These are phyloP conservation scores for Botia almorhae DNA, from an alignment of 2,797 vertebrate species.

Conservation along the genomic window DNA sequence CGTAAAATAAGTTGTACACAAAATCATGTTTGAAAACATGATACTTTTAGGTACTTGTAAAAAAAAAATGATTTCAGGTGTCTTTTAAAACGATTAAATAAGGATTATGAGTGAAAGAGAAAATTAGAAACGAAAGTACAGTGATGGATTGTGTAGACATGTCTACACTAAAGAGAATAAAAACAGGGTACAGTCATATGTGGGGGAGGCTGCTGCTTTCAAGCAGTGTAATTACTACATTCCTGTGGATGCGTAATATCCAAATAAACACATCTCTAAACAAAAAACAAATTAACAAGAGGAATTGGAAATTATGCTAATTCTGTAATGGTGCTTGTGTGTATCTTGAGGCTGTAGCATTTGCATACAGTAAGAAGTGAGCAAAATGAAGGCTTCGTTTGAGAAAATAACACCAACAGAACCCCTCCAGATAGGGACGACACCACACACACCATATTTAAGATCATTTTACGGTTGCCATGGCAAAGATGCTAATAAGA, in stretches of 20 bases:
- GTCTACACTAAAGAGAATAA: conserved; percentile 1
- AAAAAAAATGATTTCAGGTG: neutral
- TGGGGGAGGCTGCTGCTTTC: conserved; percentile 21
- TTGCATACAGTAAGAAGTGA: conserved; percentile 52
- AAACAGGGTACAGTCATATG: conserved; percentile 6
- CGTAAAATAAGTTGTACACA: too few relatives aligned
- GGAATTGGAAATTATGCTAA: conserved; percentile 76
- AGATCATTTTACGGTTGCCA: conserved; percentile 62
- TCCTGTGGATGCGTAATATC: conserved; percentile 53
- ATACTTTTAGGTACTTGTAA: neutral
- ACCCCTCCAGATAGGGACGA: conserved; percentile 58
- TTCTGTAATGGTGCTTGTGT: conserved; percentile 55
- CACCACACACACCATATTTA: conserved; percentile 55
- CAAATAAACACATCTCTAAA: conserved; percentile 64
- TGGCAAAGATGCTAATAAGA: conserved; percentile 61
- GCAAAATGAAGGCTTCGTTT: conserved; percentile 24
- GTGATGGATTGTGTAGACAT: neutral
- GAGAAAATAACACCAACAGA: conserved; percentile 53
- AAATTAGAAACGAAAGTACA: neutral
- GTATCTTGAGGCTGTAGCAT: conserved; percentile 64
- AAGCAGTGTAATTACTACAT: conserved; percentile 41
- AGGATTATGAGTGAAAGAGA: neutral
- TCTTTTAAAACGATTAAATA: neutral
- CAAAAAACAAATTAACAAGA: conserved; percentile 62
- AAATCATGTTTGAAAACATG: too few relatives aligned